Evolutionary conservation across 2,888 invertebrate species (phyloP).

Genomic region (Apamea monoglypha): DNA sequence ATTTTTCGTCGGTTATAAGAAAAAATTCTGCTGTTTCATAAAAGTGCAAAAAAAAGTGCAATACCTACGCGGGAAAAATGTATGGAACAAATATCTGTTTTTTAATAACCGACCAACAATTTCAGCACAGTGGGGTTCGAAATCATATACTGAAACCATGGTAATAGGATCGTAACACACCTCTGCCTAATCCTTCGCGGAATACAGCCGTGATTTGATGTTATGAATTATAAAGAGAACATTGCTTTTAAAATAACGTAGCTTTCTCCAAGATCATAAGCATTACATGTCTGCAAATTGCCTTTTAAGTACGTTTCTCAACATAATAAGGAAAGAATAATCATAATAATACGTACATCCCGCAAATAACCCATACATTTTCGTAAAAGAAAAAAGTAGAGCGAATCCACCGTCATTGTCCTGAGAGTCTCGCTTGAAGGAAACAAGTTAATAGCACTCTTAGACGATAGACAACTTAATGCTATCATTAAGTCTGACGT

Average conservation of each 20-base stretch:
- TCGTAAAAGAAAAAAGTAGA: conserved; percentile 27
- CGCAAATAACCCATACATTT: conserved; percentile 37
- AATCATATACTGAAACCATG: too few species aligned
- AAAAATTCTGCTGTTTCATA: too few species aligned
- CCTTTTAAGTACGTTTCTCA: conserved; percentile 10
- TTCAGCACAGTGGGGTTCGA: too few species aligned
- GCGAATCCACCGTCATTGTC: conserved; percentile 39
- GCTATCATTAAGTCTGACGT: conserved; percentile 56
- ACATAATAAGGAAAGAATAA: conserved; percentile 29
- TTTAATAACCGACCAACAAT: too few species aligned
- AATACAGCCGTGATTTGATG: neutral
- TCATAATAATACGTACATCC: conserved; percentile 16
- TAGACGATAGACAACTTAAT: conserved; percentile 64
- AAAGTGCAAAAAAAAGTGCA: too few species aligned
- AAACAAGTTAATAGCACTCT: conserved; percentile 59
- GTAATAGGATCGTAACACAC: too few species aligned
- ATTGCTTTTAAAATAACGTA: neutral
- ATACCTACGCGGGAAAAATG: too few species aligned
- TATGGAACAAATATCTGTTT: too few species aligned
- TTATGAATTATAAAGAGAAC: neutral
- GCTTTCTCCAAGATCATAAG: conserved; percentile 9
- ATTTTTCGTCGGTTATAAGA: too few species aligned
- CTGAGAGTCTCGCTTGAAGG: conserved; percentile 48
- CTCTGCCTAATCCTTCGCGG: too few species aligned
- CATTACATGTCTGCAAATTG: conserved; percentile 31